A percentile compares a stretch with the other conserved stretches of the same genome.
These are phyloP conservation scores for Pantelozetes paolii DNA, from an alignment of 2,888 invertebrate genomes.

Conservation along the genomic window DNA sequence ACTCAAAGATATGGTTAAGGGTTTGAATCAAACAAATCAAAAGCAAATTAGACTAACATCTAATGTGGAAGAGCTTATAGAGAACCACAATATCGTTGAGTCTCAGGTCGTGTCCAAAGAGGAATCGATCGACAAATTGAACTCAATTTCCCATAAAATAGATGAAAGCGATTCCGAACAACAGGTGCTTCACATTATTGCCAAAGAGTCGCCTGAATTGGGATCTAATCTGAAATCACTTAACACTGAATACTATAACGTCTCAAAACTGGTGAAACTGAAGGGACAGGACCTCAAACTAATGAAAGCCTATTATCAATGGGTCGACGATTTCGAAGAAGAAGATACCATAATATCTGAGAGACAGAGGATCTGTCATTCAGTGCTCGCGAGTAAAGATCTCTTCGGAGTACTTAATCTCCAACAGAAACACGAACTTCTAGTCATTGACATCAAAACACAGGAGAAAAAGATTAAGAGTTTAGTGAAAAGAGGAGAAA, in stretches of 20 bases:
- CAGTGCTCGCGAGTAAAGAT: slow-evolving; percentile 90
- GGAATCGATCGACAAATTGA: slow-evolving; percentile 74
- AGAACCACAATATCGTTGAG: slow-evolving; percentile 88
- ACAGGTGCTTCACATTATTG: slow-evolving; percentile 56
- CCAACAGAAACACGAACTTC: slow-evolving; percentile 84
- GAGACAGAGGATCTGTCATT: slow-evolving; percentile 84
- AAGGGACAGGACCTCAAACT: slow-evolving; percentile 82
- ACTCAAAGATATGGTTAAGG: background rate
- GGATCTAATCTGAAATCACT: slow-evolving; percentile 70
- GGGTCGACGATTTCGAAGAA: slow-evolving; percentile 93
- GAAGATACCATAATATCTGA: slow-evolving; percentile 96
- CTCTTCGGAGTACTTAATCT: slow-evolving; percentile 80
- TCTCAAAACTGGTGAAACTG: slow-evolving; percentile 67
- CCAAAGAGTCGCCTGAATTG: slow-evolving; percentile 61
- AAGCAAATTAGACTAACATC: slow-evolving; percentile 70
- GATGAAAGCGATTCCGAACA: slow-evolving; percentile 2
- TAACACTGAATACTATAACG: slow-evolving; percentile 67
- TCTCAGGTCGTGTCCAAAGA: slow-evolving; percentile 82
- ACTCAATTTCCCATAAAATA: background rate
- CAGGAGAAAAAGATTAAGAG: slow-evolving; percentile 64
- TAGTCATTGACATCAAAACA: slow-evolving; percentile 78
- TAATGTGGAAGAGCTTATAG: slow-evolving; percentile 88
- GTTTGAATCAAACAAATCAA: slow-evolving; percentile 61
- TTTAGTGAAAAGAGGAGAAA: background rate
- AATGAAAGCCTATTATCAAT: slow-evolving; percentile 87